Evolutionary conservation across 2,888 invertebrate species (phyloP).

Genomic region (Campoplex capitator): DNA sequence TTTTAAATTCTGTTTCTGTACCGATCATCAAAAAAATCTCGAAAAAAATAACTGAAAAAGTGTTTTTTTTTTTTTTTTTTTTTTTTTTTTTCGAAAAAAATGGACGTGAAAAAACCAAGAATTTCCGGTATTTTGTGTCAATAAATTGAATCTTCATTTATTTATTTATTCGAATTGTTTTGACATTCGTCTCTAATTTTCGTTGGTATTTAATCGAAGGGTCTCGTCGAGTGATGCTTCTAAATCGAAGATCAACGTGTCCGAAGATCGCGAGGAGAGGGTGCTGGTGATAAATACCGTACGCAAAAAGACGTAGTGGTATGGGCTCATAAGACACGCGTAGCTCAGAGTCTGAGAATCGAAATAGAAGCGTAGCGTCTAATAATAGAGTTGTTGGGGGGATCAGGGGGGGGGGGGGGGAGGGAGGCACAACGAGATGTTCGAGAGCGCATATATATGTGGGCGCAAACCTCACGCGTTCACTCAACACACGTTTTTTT

Average conservation of each 20-base stretch:
- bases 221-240: background rate
- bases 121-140: too few relatives aligned
- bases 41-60: too few relatives aligned
- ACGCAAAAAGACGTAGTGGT: conserved; percentile 11
- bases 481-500: conserved; percentile 32
- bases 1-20: too few relatives aligned
- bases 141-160: background rate
- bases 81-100: too few relatives aligned
- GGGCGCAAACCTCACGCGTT: conserved; percentile 42
- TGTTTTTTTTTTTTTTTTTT: too few relatives aligned
- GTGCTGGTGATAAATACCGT: conserved; percentile 51
- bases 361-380: conserved; percentile 62
- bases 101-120: too few relatives aligned
- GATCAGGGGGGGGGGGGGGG: conserved; percentile 29
- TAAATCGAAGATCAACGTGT: background rate
- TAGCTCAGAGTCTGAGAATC: conserved; percentile 35
- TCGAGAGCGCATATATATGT: conserved; percentile 27
- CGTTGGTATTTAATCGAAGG: background rate
- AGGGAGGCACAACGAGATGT: conserved; percentile 24
- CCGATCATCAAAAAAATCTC: too few relatives aligned
- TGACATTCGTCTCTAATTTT: background rate
- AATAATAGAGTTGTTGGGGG: conserved; percentile 58
- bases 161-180: background rate
- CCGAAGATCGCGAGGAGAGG: background rate
- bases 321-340: conserved; percentile 19